These are phyloP conservation scores for Electrophaes corylata DNA, from an alignment of 2,888 invertebrate species.

Conservation along the genomic window DNA sequence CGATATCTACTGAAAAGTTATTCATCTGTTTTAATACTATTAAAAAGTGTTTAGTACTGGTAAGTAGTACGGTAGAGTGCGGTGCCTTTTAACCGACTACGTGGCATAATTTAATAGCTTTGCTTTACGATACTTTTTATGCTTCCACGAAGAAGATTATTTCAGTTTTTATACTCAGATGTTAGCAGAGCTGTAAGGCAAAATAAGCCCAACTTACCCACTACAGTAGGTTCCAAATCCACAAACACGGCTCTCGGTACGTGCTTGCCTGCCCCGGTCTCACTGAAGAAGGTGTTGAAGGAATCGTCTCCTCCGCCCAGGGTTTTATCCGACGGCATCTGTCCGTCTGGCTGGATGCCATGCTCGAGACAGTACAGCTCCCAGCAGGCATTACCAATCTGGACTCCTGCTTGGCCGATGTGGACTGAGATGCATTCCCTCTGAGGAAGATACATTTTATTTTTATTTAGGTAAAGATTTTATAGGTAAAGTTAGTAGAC, in stretches of 20 bases:
- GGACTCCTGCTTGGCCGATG: slow-evolving; percentile 93
- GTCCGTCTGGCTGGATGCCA: slow-evolving; percentile 93
- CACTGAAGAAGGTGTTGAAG: slow-evolving; percentile 91
- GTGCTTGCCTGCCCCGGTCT: slow-evolving; percentile 91
- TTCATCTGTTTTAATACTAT: neutral
- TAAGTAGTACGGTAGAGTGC: neutral
- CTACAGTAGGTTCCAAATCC: slow-evolving; percentile 96
- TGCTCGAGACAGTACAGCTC: slow-evolving; percentile 93
- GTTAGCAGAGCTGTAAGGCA: neutral
- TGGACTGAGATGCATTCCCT: slow-evolving; percentile 95
- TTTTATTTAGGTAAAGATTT: neutral
- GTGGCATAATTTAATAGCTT: no score
- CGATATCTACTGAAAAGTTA: neutral
- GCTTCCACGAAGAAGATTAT: no score
- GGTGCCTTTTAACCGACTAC: no score
- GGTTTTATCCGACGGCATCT: slow-evolving; percentile 93
- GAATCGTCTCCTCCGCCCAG: slow-evolving; percentile 90
- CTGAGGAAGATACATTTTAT: slow-evolving; percentile 64
- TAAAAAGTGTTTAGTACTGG: slow-evolving; percentile 1
- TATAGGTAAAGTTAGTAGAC: no score
- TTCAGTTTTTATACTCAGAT: no score
- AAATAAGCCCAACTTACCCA: slow-evolving; percentile 83
- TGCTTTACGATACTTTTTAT: no score
- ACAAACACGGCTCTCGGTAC: slow-evolving; percentile 95
- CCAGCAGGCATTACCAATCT: slow-evolving; percentile 95